Evolutionary conservation across 2,113 vertebrate genomes (phyloP).

Genomic region (Gnathonemus longibarbis): DNA sequence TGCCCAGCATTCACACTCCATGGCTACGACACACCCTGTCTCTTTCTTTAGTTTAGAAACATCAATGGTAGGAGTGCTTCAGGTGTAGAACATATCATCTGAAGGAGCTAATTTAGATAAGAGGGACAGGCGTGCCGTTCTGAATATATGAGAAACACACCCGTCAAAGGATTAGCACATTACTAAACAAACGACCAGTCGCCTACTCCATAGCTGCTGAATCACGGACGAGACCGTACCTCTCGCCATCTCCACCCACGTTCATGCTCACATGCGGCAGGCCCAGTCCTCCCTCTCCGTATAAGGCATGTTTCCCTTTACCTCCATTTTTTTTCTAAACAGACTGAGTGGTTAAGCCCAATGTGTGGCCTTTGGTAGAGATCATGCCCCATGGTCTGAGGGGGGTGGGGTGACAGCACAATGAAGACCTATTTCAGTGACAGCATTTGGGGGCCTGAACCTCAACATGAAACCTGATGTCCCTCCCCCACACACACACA

Average conservation of each 20-base stretch:
- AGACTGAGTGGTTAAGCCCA: slow-evolving; percentile 86
- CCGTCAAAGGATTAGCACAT: slow-evolving; percentile 30
- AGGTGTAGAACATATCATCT: neutral
- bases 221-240: neutral
- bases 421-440: neutral
- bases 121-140: neutral
- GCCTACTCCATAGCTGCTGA: slow-evolving; percentile 50
- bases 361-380: slow-evolving; percentile 71
- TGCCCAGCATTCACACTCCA: neutral
- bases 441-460: neutral
- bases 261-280: slow-evolving; percentile 32
- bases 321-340: slow-evolving; percentile 59
- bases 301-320: slow-evolving; percentile 84
- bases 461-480: slow-evolving; percentile 37
- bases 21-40: neutral
- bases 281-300: slow-evolving; percentile 83
- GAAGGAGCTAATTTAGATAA: neutral
- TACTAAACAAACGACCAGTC: slow-evolving; percentile 56
- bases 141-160: neutral
- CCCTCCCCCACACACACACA: slow-evolving; percentile 10
- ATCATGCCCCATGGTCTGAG: too few species aligned
- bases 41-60: neutral
- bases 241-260: slow-evolving; percentile 3
- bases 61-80: neutral
- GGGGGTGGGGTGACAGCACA: neutral